Evolutionary conservation across 2,797 vertebrate genomes (phyloP), one percentile per base, ranked within the genome.

Genomic region (Emys orbicularis): DNA sequence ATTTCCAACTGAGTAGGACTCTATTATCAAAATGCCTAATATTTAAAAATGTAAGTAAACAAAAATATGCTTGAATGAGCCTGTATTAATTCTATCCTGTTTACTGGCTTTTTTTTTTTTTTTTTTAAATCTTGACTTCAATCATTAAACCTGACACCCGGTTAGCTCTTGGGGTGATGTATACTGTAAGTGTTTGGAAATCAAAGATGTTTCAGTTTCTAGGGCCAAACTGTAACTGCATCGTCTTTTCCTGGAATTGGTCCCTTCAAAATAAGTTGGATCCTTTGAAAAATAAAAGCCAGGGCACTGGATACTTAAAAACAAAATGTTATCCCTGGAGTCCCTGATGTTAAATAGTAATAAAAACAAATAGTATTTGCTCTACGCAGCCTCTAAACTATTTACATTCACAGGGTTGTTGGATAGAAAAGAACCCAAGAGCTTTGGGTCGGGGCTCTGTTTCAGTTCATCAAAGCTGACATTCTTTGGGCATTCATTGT

Each of bases 141-240:
- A 79, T 12, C 0, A 0, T n/a, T 18, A 23, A 16, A 27, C 68
- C 91, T 72, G 21, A 29, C 44, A 27, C 74, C 74, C 3, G 2
- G 25, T 47, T 44, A 77, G 27, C 27, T 49, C 27, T 49, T 47
- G 27, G 8, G 2, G 25, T 5, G 18, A 29, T 21, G 83, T 86
- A 79, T n/a, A 68, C 54, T 68, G 44, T 3, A 19, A 57, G 41
- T 77, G 16, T 83, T 83, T 49, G 41, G 56, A 16, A 2, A 0
- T 8, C 21, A 21, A 25, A 50, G 15, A 2, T 1, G 7, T 8
- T 0, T 0, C 0, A 4, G 31, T 3, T 54, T 82, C 12, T 0
- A 13, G 80, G 21, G 21, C 34, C 6, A 41, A 27, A 41, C 31
- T 90, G 41, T 13, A 89, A 68, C 80, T 61, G 3, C 13, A 61